phyloP scores from a whole-genome alignment of 2,113 vertebrate species.

The Siniperca knerii region DNA sequence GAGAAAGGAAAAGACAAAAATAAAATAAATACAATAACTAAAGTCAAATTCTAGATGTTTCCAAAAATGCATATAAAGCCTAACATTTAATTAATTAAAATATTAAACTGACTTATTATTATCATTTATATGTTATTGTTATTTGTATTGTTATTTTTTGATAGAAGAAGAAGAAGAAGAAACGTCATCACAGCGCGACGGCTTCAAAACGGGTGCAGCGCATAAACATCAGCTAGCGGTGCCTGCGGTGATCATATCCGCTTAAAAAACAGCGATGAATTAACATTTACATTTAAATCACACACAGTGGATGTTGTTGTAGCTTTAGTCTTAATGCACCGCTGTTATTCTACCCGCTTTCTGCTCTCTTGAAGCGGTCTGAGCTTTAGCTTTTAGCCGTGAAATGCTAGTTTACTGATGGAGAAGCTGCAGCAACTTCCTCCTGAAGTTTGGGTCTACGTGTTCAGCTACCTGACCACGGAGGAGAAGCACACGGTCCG shows the following conservation, averaged over 20 bases:
- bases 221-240: not conserved
- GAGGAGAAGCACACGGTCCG: conserved; percentile 69
- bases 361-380: not conserved
- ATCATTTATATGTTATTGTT: too few relatives aligned
- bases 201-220: not conserved
- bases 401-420: conserved; percentile 6
- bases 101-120: too few relatives aligned
- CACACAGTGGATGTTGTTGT: accelerated
- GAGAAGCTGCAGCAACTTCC: conserved; percentile 59
- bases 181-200: conserved; percentile 14
- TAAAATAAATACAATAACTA: too few relatives aligned
- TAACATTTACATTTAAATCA: not conserved
- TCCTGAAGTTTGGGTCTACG: conserved; percentile 67
- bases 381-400: not conserved
- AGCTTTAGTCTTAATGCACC: accelerated
- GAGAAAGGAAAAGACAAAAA: too few relatives aligned
- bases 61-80: too few relatives aligned
- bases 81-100: too few relatives aligned
- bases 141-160: too few relatives aligned
- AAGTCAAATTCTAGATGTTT: too few relatives aligned
- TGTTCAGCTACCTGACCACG: conserved; percentile 64
- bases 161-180: not conserved
- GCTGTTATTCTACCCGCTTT: not conserved
- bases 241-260: accelerated
- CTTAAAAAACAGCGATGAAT: too few relatives aligned